Evolutionary conservation across 2,888 invertebrate genomes (phyloP), one percentile per base, ranked within the genome.

Genomic region (Dyspetes luteomarginatus): DNA sequence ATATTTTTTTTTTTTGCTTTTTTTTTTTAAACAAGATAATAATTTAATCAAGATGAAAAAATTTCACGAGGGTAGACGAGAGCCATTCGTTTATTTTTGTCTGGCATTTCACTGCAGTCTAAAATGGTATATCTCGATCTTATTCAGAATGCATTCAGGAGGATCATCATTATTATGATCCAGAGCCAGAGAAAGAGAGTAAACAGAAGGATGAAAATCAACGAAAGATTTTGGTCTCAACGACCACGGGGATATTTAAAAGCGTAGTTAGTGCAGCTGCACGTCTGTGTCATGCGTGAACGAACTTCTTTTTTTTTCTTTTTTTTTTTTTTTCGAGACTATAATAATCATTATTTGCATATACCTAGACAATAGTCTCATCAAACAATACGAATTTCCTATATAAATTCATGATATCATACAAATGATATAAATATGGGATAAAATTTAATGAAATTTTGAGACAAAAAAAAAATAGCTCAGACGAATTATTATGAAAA

Each of bases 111-210:
- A 87, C 87, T 85, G 88, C 90, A 89, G 83, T 28, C 65, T 80
- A 74, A 84, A 84, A 83, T 78, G 79, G 15, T 67, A 26, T 41
- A 71, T 68, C 69, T 77, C 78, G 86, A 88, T 88, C 84, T 84
- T 87, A 88, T 88, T 88, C 87, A 86, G 88, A 89, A 89, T 88
- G 87, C 87, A 84, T 85, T 86, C 82, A 85, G 82, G 60, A 83
- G 48, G 72, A 82, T 85, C 84, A 77, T 65, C 30, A 30, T 15
- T 12, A 3, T 0, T 12, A 3, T 12, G 36, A 17, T 7, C 28
- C 26, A 22, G 22, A 24, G 62, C 26, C 64, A 15, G 71, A 26
- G 28, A 26, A 48, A 15, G 58, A 73, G 62, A 77, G 68, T 52
- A 81, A 71, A 79, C 74, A 81, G 69, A 43, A 64, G 56, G 77